Evolutionary conservation across 2,888 invertebrate species (phyloP).

Genomic region (Caenorhabditis angaria): DNA sequence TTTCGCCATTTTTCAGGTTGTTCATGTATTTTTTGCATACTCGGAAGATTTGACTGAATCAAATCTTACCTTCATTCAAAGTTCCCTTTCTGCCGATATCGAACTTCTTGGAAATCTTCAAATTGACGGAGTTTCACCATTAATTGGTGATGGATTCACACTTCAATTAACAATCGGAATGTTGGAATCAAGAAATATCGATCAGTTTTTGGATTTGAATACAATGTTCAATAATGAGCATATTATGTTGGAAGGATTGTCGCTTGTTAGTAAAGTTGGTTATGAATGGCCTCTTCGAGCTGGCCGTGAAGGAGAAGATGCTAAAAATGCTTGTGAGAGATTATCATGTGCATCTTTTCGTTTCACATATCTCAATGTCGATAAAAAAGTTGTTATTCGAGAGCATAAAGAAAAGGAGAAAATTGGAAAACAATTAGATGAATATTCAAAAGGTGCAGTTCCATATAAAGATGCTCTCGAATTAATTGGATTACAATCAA

Average conservation of each 20-base stretch:
- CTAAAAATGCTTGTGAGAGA: conserved; percentile 39
- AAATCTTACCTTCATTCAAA: conserved; percentile 42
- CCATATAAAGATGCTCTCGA: conserved; percentile 48
- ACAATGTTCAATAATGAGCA: conserved; percentile 55
- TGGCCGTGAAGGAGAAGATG: conserved; percentile 48
- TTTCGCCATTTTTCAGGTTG: conserved; percentile 12
- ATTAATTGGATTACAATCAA: conserved; percentile 37
- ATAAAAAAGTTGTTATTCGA: conserved; percentile 41
- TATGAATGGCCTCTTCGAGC: conserved; percentile 51
- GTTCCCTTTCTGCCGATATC: conserved; percentile 47
- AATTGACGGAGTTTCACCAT: conserved; percentile 37
- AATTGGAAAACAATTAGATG: conserved; percentile 36
- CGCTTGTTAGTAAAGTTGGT: conserved; percentile 34
- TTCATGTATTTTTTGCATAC: conserved; percentile 47
- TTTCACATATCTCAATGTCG: conserved; percentile 44
- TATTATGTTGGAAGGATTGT: conserved; percentile 42
- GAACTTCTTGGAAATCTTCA: conserved; percentile 48
- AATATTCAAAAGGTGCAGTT: conserved; percentile 42
- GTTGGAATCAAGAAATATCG: conserved; percentile 30
- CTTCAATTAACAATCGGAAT: conserved; percentile 23
- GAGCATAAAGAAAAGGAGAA: conserved; percentile 33
- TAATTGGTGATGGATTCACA: conserved; percentile 36
- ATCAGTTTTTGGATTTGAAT: conserved; percentile 49
- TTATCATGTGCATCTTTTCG: conserved; percentile 43
- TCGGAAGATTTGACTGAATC: conserved; percentile 43